A percentile compares a stretch with the other conserved stretches of the same genome.
Conservation (phyloP, 2,888 invertebrate genomes). For the Unio delphinus region DNA sequence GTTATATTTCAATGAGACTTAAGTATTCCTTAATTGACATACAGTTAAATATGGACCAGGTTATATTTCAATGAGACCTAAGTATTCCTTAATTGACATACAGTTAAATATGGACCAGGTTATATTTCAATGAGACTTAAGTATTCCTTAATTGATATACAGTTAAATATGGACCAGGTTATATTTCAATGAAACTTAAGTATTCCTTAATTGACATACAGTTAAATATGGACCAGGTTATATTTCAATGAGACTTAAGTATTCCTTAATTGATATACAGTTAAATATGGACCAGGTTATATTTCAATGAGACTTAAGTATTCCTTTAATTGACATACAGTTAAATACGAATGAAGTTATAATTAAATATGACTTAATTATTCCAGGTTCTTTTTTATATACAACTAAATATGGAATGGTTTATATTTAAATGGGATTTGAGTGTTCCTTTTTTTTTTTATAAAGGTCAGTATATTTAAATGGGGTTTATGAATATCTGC, state of each 20-base stretch:
- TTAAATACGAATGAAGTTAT: background rate
- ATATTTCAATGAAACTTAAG: too few relatives aligned
- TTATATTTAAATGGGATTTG: too few relatives aligned
- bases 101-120: background rate
- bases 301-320: background rate
- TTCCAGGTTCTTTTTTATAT: background rate
- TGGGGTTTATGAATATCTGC: background rate
- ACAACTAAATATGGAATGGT: too few relatives aligned
- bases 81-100: background rate
- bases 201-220: too few relatives aligned
- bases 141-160: too few relatives aligned
- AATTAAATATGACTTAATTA: background rate
- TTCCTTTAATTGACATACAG: background rate
- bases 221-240: too few relatives aligned
- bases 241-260: too few relatives aligned
- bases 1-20: too few relatives aligned
- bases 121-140: background rate
- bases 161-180: too few relatives aligned
- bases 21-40: too few relatives aligned
- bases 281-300: background rate
- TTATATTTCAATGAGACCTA: too few relatives aligned
- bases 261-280: background rate
- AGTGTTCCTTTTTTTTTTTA: background rate
- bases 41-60: too few relatives aligned
- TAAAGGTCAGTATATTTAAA: background rate